Evolutionary conservation across 2,888 invertebrate species (phyloP), one percentile per base, ranked within the genome.

Genomic region (Ephialtes manifestator): DNA sequence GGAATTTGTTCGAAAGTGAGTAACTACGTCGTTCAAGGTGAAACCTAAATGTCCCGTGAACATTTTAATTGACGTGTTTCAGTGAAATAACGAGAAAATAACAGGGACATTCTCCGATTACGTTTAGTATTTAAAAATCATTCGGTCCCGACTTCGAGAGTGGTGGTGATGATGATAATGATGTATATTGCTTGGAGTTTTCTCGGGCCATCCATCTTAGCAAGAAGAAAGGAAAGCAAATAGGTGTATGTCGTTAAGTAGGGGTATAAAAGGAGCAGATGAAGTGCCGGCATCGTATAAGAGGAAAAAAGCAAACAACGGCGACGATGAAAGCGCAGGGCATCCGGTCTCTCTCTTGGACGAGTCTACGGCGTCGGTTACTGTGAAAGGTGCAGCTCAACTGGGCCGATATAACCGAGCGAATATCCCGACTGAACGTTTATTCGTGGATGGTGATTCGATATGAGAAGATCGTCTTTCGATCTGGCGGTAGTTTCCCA

Each of bases 371-470:
- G 76, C 31, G 4, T 58, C 7, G 31, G 39, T 74, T 63, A 78
- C 83, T 86, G 91, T 89, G 92, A 92, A 91, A 91, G 90, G 90
- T 88, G 88, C 86, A 87, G 79, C 75, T 39, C 78, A 31, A 31
- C 55, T 13, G 51, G 60, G 35, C 31, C 67, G 51, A 83, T 85
- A 75, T 74, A 86, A 84, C 81, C 20, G 67, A 78, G 53, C 28
- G 43, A 18, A 81, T 84, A 77, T 71, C 63, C 4, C 67, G 67
- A 39, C 48, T 13, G 39, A 5, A 24, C 48, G 35, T 20, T 60
- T 63, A 80, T 48, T 80, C 67, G 76, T 28, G 51, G 10, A 48
- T n/a, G 28, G 48, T 55, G 60, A 75, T 75, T 48, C 72, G 74
- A 78, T 78, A 81, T 48, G 72, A 63, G 51, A 81, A 60, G 67